Conservation (phyloP, 2,113 vertebrate genomes). For the Eudyptes chrysolophus region DNA sequence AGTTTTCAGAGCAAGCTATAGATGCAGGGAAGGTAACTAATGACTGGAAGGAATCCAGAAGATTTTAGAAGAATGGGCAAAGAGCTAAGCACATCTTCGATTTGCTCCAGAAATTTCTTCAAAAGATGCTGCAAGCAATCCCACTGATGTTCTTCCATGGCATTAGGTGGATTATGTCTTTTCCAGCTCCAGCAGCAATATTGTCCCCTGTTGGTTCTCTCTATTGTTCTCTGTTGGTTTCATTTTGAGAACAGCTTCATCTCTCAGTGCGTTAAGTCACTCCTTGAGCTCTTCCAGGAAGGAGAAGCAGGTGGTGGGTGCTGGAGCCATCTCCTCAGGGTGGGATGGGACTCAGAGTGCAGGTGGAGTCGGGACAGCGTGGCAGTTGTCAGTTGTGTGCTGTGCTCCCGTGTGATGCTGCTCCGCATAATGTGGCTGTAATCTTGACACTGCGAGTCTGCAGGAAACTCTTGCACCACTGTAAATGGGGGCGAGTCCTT, state of each 20-base stretch:
- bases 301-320: background rate
- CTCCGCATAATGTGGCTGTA: background rate
- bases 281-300: background rate
- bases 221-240: background rate
- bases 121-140: background rate
- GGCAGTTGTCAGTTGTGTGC: background rate
- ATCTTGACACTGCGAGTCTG: background rate
- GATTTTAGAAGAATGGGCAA: background rate
- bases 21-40: background rate
- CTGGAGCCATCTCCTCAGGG: background rate
- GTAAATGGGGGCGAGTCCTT: background rate
- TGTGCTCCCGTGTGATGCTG: background rate
- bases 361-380: fast-evolving
- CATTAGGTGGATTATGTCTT: background rate
- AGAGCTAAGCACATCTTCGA: background rate
- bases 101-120: background rate
- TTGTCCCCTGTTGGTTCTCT: background rate
- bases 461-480: background rate
- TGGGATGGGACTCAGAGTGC: background rate
- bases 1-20: background rate
- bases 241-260: background rate
- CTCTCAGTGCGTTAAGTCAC: background rate
- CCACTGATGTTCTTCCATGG: background rate
- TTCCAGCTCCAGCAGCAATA: background rate
- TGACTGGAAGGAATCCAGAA: background rate